These are phyloP conservation scores for Capromys pilorides DNA, from an alignment of 2,797 vertebrate genomes.

Conservation along the genomic window DNA sequence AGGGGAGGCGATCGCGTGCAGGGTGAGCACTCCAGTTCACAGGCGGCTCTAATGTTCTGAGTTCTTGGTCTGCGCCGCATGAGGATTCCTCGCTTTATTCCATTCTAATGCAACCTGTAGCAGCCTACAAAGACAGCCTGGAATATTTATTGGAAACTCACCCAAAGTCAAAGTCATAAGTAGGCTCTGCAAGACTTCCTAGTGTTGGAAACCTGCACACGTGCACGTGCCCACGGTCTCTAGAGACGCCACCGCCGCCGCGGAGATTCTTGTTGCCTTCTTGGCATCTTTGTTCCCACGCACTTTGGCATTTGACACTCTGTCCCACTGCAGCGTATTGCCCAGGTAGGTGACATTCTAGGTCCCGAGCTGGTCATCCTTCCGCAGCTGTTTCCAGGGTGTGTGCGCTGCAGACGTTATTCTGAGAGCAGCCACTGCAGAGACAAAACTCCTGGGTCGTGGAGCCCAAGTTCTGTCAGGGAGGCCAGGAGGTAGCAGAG, in stretches of 20 bases:
- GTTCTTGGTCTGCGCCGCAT: neutral
- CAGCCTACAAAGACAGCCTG: neutral
- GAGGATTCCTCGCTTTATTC: neutral
- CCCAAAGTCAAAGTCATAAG: neutral
- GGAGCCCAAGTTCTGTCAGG: neutral
- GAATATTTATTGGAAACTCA: neutral
- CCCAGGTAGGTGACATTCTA: neutral
- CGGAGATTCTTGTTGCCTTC: too few species aligned
- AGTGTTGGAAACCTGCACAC: neutral
- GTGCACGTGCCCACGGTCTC: too few species aligned
- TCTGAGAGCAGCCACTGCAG: neutral
- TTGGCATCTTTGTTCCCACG: too few species aligned
- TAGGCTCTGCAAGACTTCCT: neutral
- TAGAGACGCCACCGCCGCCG: too few species aligned
- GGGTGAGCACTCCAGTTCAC: too few species aligned
- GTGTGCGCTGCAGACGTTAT: neutral
- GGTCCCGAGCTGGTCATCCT: neutral
- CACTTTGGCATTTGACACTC: neutral
- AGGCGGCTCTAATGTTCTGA: neutral
- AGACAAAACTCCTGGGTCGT: neutral
- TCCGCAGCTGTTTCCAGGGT: neutral
- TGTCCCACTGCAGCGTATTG: neutral
- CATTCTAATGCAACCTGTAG: neutral
- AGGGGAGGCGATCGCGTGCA: accelerated
- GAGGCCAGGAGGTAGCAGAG: neutral